These are phyloP conservation scores for Andrena fulva DNA, from an alignment of 2,888 invertebrate species.

Conservation along the genomic window DNA sequence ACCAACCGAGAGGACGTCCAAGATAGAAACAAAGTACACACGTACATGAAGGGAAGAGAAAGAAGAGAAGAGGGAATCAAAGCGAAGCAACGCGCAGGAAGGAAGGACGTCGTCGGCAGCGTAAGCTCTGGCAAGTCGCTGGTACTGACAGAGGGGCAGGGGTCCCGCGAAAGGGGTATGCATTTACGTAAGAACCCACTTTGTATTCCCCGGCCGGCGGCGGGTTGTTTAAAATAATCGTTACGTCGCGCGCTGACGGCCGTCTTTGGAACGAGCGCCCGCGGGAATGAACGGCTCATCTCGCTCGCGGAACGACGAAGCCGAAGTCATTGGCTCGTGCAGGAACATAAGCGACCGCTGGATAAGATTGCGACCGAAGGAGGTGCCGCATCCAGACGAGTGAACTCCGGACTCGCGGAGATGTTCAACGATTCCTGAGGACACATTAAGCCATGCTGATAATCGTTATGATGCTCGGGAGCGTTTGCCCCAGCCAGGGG, in stretches of 20 bases:
- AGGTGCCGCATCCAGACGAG: constrained; percentile 22
- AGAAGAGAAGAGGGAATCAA: background rate
- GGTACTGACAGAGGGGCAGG: constrained; percentile 1
- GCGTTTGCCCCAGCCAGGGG: constrained; percentile 26
- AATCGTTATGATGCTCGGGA: constrained; percentile 49
- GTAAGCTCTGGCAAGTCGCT: constrained; percentile 5
- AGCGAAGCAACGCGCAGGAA: background rate
- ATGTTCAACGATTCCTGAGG: constrained; percentile 50
- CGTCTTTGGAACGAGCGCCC: constrained; percentile 59
- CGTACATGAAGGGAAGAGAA: background rate
- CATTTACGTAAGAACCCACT: constrained; percentile 82
- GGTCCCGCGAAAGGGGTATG: constrained; percentile 39
- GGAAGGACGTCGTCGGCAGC: background rate
- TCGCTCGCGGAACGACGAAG: constrained; percentile 28
- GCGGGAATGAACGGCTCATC: constrained; percentile 64
- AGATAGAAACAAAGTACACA: background rate
- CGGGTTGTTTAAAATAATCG: constrained; percentile 82
- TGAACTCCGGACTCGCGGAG: constrained; percentile 34
- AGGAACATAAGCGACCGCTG: constrained; percentile 40
- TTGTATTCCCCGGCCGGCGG: constrained; percentile 79
- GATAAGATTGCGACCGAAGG: constrained; percentile 46
- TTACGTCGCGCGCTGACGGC: constrained; percentile 69
- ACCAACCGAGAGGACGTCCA: no score
- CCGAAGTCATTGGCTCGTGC: constrained; percentile 32
- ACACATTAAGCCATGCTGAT: constrained; percentile 61